Percentiles rank a stretch among this genome's conserved stretches.
phyloP scores from a whole-genome alignment of 2,113 vertebrate genomes.

The Alectura lathami region DNA sequence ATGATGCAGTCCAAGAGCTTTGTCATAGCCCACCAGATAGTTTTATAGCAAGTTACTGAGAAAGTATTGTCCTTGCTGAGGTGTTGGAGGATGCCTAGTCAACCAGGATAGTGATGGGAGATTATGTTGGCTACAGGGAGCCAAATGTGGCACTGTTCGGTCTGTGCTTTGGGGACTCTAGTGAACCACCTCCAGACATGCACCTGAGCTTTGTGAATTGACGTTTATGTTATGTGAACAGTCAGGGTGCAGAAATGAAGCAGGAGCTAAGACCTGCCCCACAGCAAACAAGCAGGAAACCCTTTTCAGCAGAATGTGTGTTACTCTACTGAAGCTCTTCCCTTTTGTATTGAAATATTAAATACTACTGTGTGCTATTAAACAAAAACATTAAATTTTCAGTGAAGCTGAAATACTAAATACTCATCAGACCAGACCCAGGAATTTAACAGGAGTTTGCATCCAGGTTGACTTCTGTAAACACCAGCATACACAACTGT shows the following conservation, averaged over 20 bases:
- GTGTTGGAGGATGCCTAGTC: not conserved
- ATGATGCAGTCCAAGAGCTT: not conserved
- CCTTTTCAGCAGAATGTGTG: not conserved
- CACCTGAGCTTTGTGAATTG: not conserved
- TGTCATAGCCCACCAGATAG: not conserved
- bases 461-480: not conserved
- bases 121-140: not conserved
- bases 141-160: not conserved
- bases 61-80: not conserved
- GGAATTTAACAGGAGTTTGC: not conserved
- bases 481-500: not conserved
- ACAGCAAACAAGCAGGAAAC: not conserved
- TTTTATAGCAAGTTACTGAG: not conserved
- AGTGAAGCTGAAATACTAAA: not conserved
- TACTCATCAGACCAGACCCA: not conserved
- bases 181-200: not conserved
- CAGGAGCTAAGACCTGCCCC: not conserved
- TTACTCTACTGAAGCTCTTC: not conserved
- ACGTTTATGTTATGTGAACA: not conserved
- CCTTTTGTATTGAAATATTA: not conserved
- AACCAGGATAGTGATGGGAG: not conserved
- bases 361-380: not conserved
- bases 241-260: not conserved
- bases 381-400: not conserved
- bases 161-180: not conserved